A percentile compares a stretch with the other conserved stretches of the same genome.
These are phyloP conservation scores for Labia minor DNA, from an alignment of 2,888 invertebrate species.

Conservation along the genomic window DNA sequence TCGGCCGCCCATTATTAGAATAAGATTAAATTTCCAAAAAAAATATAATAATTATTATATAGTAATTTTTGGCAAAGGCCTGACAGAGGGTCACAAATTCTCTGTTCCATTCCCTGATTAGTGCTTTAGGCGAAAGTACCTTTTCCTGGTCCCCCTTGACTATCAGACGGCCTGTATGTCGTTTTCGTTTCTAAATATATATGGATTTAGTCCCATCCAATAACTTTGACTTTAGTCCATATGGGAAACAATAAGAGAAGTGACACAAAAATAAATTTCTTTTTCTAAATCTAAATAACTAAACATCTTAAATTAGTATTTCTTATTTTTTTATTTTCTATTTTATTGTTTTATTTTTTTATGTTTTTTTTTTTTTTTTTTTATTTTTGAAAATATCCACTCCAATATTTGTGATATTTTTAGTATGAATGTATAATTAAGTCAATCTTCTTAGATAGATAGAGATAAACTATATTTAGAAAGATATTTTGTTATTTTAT, in stretches of 20 bases:
- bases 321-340: too few relatives aligned
- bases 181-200: conserved; percentile 20
- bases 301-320: too few relatives aligned
- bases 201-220: neutral
- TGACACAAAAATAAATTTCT: too few relatives aligned
- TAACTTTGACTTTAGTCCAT: too few relatives aligned
- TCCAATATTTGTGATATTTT: conserved; percentile 23
- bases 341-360: too few relatives aligned
- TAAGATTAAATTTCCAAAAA: too few relatives aligned
- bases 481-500: conserved; percentile 8
- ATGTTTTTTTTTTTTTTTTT: too few relatives aligned
- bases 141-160: conserved; percentile 25
- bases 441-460: conserved; percentile 16
- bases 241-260: too few relatives aligned
- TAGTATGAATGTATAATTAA: conserved; percentile 29
- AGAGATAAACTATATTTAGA: conserved; percentile 14
- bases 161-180: conserved; percentile 25
- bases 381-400: neutral
- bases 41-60: too few relatives aligned
- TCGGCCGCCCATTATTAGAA: too few relatives aligned
- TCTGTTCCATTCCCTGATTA: conserved; percentile 5
- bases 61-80: neutral
- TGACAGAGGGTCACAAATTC: neutral
- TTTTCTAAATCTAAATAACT: too few relatives aligned
- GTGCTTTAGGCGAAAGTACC: conserved; percentile 13